Evolutionary conservation across 2,888 invertebrate species (phyloP), one percentile per base, ranked within the genome.

Genomic region (Netelia fuscicornis): DNA sequence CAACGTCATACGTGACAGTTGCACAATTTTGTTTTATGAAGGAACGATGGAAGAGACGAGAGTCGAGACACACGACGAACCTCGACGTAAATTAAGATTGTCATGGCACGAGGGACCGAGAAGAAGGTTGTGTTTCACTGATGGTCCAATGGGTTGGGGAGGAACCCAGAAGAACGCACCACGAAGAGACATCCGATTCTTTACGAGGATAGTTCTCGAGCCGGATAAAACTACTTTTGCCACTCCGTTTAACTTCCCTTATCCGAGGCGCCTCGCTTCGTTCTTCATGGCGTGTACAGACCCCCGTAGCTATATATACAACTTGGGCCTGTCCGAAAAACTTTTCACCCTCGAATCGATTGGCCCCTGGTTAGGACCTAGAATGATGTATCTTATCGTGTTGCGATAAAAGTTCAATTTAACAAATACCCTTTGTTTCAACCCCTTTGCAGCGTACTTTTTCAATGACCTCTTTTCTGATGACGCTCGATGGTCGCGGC

Each of bases 141-240:
- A 58, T 54, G 58, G 58, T 17, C 23, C 9, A 30, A 3, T 17
- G 75, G 54, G 54, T 25, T 52, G 54, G 56, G 52, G 54, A 70
- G 71, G 37, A 62, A 65, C 48, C 58, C 58, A 25, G 54, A 70
- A 48, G 64, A 20, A 75, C 52, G 17, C 13, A 64, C 37, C 81
- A 52, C 60, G 77, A 64, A 70, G 58, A 65, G 78, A 80, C 58
- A 64, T 77, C 68, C 81, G 83, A 88, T 89, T 89, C 90, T 90
- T 90, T 89, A 90, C 88, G 88, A 87, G 88, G 81, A 89, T 88
- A 89, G 89, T 89, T 89, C 62, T 77, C 87, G 86, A 89, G 87
- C 85, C 83, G 88, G 89, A 88, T 89, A 86, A 89, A 89, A 89
- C 88, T 89, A 89, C 89, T 89, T 90, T 89, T 88, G 85, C 88